Conservation (phyloP, 35 echinoderm and acorn worm genomes). For the Antedon bifida region DNA sequence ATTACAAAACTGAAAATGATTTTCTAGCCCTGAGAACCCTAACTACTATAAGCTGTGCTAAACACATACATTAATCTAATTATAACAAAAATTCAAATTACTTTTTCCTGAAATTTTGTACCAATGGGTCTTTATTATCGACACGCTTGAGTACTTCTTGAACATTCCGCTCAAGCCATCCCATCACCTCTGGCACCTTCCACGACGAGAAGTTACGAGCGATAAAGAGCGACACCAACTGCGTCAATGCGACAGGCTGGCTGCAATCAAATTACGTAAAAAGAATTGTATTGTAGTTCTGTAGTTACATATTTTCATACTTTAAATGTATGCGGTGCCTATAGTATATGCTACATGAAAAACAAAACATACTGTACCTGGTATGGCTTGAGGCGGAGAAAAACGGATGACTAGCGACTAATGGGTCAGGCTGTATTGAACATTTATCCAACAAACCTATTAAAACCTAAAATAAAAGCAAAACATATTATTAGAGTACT, state of each 20-base stretch:
- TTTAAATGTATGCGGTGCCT: too few species aligned
- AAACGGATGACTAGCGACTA: slow-evolving; percentile 45
- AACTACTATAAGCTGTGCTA: too few species aligned
- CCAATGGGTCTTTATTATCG: slow-evolving; percentile 31
- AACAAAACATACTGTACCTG: slow-evolving; percentile 24
- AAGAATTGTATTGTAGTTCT: background rate
- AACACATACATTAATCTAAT: too few species aligned
- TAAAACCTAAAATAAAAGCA: slow-evolving; percentile 34
- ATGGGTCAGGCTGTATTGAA: slow-evolving; percentile 71
- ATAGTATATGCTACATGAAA: too few species aligned
- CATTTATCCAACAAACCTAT: slow-evolving; percentile 75
- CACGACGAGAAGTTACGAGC: slow-evolving; percentile 60
- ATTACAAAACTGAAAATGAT: background rate
- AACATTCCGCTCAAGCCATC: slow-evolving; percentile 75
- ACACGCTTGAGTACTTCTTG: slow-evolving; percentile 35
- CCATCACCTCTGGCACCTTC: slow-evolving; percentile 75
- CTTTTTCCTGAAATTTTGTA: slow-evolving; percentile 47
- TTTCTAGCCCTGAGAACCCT: too few species aligned
- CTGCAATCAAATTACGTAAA: slow-evolving; percentile 18
- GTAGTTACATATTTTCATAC: too few species aligned
- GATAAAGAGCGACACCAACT: slow-evolving; percentile 68
- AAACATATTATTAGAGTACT: background rate
- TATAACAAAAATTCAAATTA: too few species aligned
- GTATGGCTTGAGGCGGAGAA: slow-evolving; percentile 23
- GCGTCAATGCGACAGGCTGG: slow-evolving; percentile 51